Conservation (phyloP, 1,140 invertebrate species). For the Ruditapes philippinarum region DNA sequence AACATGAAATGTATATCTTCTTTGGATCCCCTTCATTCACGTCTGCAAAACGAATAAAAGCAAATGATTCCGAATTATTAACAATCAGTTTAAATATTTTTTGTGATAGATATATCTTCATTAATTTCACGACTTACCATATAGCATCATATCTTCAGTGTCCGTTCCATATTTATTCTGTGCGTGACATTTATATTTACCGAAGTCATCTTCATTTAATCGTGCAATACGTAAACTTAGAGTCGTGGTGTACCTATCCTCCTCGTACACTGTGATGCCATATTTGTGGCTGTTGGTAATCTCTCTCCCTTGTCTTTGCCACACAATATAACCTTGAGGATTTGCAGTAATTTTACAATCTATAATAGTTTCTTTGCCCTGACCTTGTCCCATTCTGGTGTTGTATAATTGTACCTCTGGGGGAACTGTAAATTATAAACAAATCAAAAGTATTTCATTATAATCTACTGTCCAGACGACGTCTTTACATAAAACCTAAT, state of each 20-base stretch:
- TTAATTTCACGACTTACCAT: conserved; percentile 91
- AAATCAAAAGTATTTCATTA: too few relatives aligned
- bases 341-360: conserved; percentile 96
- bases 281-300: conserved; percentile 84
- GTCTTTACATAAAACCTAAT: too few relatives aligned
- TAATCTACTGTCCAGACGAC: too few relatives aligned
- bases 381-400: conserved; percentile 77
- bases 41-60: too few relatives aligned
- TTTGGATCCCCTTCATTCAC: too few relatives aligned
- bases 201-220: conserved; percentile 93
- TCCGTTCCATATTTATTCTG: conserved; percentile 95
- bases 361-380: conserved; percentile 88
- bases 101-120: too few relatives aligned
- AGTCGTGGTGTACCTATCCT: conserved; percentile 93
- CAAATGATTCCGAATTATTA: too few relatives aligned
- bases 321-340: conserved; percentile 94
- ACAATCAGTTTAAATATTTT: too few relatives aligned
- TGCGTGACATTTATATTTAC: conserved; percentile 95
- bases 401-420: conserved; percentile 79
- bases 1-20: too few relatives aligned
- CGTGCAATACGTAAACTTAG: conserved; percentile 94
- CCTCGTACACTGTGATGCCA: conserved; percentile 90
- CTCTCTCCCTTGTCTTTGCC: conserved; percentile 93
- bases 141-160: conserved; percentile 93
- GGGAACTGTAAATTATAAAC: conserved; percentile 73